Base-by-base conservation (phyloP, 2,113 vertebrate genomes). In the Centropus unirufus region DNA sequence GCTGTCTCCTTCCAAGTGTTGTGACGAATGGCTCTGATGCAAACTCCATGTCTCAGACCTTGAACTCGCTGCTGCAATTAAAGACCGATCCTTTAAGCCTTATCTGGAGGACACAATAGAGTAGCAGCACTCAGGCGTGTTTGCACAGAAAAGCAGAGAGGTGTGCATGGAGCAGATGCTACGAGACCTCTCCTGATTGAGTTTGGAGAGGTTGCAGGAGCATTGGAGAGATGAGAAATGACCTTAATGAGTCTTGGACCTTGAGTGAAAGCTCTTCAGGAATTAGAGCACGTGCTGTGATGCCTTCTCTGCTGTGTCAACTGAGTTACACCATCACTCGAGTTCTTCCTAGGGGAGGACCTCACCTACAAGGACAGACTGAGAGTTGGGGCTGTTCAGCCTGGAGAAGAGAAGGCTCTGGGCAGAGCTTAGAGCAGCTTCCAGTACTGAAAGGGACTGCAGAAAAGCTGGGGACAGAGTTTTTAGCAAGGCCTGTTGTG, bases 81-180 rank as follows among this genome's bases (percentile, higher is more conserved):
- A 96, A 94, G 59, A 11, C 82, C 64, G 85, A 94, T 93, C 88
- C 92, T 80, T 93, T 95, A 92, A 91, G 88, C 72, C 61, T 95
- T 83, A 67, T 70, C 92, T 94, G 39, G 47, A 47, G 70, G 36
- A 89, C 76, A 78, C 47, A 6, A 6, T 58, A 26, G 3, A 67
- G 64, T 55, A 12, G 40, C 4, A 62, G 75, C 78, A 85, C 30
- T 36, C 12, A 1, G 26, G 70, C 0, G 0, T 90, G 86, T 89
- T 83, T 88, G 94, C 86, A 67, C 7, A 59, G 90, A 32, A n/a
- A 79, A 69, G 62, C 64, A 47, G 92, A 87, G 84, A 54, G 57
- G 42, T 67, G 76, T 81, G 90, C 29, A 1, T 0, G 2, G 5
- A 80, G 88, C 82, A 85, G 82, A 22, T 66, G 79, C 85, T 86